These are phyloP conservation scores for Ptychobarbus kaznakovi DNA, from an alignment of 2,797 vertebrate genomes.

Conservation along the genomic window DNA sequence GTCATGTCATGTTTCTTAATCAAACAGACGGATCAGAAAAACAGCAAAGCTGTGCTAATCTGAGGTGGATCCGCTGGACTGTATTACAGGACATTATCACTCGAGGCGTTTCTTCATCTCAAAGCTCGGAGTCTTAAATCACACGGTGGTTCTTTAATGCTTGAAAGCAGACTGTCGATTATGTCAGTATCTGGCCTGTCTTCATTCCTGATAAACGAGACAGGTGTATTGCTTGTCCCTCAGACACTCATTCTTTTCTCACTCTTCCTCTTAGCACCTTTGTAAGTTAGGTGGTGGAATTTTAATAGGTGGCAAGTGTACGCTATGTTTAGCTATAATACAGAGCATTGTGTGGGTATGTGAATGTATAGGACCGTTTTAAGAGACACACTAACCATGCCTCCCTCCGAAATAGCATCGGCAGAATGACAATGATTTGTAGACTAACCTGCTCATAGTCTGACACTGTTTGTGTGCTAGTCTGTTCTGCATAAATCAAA, in stretches of 20 bases:
- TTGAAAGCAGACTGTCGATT: slow-evolving; percentile 10
- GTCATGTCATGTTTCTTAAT: background rate
- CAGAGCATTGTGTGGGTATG: slow-evolving; percentile 4
- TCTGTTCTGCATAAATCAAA: slow-evolving; percentile 4
- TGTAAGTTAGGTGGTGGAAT: slow-evolving; percentile 61
- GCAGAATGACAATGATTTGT: slow-evolving; percentile 22
- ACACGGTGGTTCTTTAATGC: background rate
- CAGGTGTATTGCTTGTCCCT: slow-evolving; percentile 21
- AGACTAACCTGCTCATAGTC: background rate
- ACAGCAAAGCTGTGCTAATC: background rate
- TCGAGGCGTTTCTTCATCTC: slow-evolving; percentile 9
- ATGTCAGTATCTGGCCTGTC: background rate
- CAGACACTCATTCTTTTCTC: background rate
- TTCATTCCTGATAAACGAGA: slow-evolving; percentile 13
- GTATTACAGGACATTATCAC: slow-evolving; percentile 10
- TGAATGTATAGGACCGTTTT: slow-evolving; percentile 31
- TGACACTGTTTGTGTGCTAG: background rate
- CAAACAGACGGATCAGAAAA: background rate
- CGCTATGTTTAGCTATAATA: slow-evolving; percentile 27
- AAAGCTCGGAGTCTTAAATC: background rate
- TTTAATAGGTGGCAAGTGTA: slow-evolving; percentile 63
- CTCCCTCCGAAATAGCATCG: slow-evolving; percentile 15
- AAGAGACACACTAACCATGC: slow-evolving; percentile 5
- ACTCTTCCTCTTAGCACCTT: slow-evolving; percentile 31
- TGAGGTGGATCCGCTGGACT: background rate